Evolutionary conservation across 2,888 invertebrate species (phyloP).

Genomic region (Drosophila meridionalis): DNA sequence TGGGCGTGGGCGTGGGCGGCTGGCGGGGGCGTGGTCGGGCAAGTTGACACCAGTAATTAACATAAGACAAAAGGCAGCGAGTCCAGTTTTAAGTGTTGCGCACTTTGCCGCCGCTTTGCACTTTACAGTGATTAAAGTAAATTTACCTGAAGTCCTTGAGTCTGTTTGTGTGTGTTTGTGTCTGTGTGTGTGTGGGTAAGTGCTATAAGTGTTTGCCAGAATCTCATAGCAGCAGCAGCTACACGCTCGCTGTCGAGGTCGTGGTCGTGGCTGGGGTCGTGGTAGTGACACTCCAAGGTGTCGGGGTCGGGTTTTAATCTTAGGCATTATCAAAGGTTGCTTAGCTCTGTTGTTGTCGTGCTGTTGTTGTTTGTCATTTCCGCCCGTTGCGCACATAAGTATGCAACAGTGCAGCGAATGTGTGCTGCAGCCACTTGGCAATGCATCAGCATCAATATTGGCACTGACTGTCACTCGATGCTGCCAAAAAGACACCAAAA

Average conservation of each 20-base stretch:
- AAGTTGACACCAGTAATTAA: constrained; percentile 80
- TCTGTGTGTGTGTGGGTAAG: constrained; percentile 27
- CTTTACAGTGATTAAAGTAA: constrained; percentile 80
- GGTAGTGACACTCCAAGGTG: constrained; percentile 5
- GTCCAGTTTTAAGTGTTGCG: constrained; percentile 65
- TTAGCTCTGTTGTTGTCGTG: constrained; percentile 28
- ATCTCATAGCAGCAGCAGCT: constrained; percentile 59
- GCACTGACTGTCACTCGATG: constrained; percentile 51
- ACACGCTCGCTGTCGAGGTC: constrained; percentile 31
- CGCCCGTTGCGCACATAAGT: constrained; percentile 54
- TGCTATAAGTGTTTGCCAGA: constrained; percentile 55
- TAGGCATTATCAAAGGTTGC: constrained; percentile 34
- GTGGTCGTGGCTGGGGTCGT: constrained; percentile 29
- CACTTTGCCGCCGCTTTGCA: constrained; percentile 67
- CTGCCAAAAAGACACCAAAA: constrained; percentile 37
- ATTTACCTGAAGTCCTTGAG: constrained; percentile 72
- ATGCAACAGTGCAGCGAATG: constrained; percentile 62
- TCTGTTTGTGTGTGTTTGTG: constrained; percentile 13
- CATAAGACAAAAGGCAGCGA: constrained; percentile 74
- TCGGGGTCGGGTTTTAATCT: constrained; percentile 27
- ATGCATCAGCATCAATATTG: constrained; percentile 78
- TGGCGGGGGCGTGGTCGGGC: constrained; percentile 14
- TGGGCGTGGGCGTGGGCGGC: not conserved
- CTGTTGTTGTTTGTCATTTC: constrained; percentile 59
- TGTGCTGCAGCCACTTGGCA: constrained; percentile 48